Evolutionary conservation across 37 sponge, comb jelly and placozoan genomes (phyloP).

Genomic region (Tethya wilhelma): DNA sequence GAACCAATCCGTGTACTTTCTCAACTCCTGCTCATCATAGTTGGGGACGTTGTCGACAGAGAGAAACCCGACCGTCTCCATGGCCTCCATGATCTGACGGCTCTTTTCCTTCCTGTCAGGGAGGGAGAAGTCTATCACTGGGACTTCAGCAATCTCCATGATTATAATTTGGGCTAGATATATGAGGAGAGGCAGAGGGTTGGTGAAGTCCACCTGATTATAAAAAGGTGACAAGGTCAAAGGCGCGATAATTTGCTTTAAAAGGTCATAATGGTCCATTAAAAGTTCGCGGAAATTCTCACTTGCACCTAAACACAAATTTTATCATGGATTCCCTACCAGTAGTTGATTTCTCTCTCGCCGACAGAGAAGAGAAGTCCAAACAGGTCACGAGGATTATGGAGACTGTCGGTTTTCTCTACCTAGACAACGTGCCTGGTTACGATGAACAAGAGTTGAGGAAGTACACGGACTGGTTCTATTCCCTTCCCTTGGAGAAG

Average conservation of each 20-base stretch:
- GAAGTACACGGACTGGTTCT: not conserved
- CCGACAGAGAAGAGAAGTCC: slow-evolving; percentile 4
- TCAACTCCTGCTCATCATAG: slow-evolving; percentile 9
- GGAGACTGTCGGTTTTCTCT: slow-evolving; percentile 57
- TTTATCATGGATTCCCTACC: slow-evolving; percentile 38
- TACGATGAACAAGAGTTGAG: slow-evolving; percentile 2
- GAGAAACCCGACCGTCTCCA: slow-evolving; percentile 13
- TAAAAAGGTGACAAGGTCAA: no score
- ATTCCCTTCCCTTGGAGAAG: not conserved
- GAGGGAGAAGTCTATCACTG: not conserved
- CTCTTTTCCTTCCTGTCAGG: not conserved
- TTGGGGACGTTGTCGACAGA: slow-evolving; percentile 18
- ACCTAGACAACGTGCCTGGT: slow-evolving; percentile 67
- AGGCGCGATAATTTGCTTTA: no score
- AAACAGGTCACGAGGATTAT: slow-evolving; percentile 16
- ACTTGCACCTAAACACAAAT: no score
- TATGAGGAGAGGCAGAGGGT: no score
- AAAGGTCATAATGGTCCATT: no score
- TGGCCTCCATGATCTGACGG: not conserved
- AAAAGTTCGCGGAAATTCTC: no score
- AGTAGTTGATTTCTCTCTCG: slow-evolving; percentile 28
- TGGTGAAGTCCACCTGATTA: no score
- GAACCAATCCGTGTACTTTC: slow-evolving; percentile 15
- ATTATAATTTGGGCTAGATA: no score
- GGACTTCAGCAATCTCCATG: no score